Conservation (phyloP, 2,797 vertebrate species). For the Aeoliscus strigatus region DNA sequence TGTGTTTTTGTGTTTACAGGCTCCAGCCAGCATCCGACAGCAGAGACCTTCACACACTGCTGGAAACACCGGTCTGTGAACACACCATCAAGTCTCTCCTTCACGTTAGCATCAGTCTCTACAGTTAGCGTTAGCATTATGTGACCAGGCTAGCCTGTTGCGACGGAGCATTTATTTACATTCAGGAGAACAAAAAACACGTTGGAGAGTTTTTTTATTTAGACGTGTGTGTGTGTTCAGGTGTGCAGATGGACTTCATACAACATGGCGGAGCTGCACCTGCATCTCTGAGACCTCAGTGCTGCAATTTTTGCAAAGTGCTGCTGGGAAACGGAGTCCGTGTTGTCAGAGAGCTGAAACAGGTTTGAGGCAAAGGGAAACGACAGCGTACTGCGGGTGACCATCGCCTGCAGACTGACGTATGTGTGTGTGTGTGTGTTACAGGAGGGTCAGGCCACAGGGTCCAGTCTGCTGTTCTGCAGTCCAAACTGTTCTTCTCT, state of each 20-base stretch:
- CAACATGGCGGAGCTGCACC: conserved; percentile 52
- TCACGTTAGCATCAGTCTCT: no score
- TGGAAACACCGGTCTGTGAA: no score
- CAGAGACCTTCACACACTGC: no score
- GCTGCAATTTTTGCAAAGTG: conserved; percentile 89
- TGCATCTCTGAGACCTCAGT: conserved; percentile 67
- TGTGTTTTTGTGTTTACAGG: no score
- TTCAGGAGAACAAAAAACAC: no score
- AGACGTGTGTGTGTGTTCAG: conserved; percentile 23
- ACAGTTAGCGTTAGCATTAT: no score
- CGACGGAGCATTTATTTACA: no score
- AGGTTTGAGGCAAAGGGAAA: conserved; percentile 65
- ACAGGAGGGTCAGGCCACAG: conserved; percentile 72
- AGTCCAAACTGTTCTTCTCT: conserved; percentile 89
- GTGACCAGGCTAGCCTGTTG: no score
- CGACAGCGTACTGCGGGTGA: background rate
- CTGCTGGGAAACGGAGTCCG: conserved; percentile 87
- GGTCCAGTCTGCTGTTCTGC: conserved; percentile 84
- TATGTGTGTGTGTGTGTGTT: conserved; percentile 29
- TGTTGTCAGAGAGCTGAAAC: conserved; percentile 77
- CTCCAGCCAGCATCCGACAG: no score
- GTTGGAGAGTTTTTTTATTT: no score
- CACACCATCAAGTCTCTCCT: no score
- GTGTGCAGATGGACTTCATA: conserved; percentile 67
- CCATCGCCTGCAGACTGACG: background rate